Evolutionary conservation across 1,140 invertebrate species (phyloP).

Genomic region (Diploscapter pachys): DNA sequence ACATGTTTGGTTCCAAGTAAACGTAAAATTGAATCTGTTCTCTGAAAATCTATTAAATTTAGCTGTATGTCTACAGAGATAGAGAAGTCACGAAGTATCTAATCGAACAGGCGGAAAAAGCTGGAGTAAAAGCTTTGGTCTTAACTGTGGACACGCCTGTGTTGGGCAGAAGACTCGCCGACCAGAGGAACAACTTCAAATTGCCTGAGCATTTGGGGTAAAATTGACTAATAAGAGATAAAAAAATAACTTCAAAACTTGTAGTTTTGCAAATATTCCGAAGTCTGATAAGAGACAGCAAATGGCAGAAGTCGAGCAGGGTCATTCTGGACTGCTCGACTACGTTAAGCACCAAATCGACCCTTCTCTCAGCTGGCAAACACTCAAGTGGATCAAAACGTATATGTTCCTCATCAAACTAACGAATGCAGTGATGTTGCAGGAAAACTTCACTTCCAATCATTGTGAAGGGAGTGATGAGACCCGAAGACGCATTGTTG

Average conservation of each 20-base stretch:
- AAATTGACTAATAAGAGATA: conserved; percentile 66
- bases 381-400: conserved; percentile 64
- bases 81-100: conserved; percentile 72
- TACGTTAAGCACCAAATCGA: conserved; percentile 77
- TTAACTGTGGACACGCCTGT: conserved; percentile 82
- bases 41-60: conserved; percentile 71
- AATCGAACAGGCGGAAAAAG: conserved; percentile 74
- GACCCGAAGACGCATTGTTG: conserved; percentile 77
- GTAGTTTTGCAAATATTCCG: conserved; percentile 56
- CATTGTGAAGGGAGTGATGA: conserved; percentile 82
- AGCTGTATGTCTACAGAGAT: conserved; percentile 83
- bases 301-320: conserved; percentile 49
- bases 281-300: conserved; percentile 37
- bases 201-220: conserved; percentile 76
- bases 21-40: background rate
- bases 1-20: conserved; percentile 57
- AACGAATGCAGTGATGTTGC: conserved; percentile 1
- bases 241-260: conserved; percentile 52
- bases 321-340: conserved; percentile 71
- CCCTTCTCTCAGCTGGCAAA: conserved; percentile 75
- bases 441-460: conserved; percentile 73
- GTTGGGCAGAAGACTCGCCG: conserved; percentile 76
- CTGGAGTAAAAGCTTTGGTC: conserved; percentile 81
- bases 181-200: conserved; percentile 78
- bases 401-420: conserved; percentile 11